These are phyloP conservation scores for Hylaeus volcanicus DNA, from an alignment of 1,140 invertebrate genomes.

Conservation along the genomic window DNA sequence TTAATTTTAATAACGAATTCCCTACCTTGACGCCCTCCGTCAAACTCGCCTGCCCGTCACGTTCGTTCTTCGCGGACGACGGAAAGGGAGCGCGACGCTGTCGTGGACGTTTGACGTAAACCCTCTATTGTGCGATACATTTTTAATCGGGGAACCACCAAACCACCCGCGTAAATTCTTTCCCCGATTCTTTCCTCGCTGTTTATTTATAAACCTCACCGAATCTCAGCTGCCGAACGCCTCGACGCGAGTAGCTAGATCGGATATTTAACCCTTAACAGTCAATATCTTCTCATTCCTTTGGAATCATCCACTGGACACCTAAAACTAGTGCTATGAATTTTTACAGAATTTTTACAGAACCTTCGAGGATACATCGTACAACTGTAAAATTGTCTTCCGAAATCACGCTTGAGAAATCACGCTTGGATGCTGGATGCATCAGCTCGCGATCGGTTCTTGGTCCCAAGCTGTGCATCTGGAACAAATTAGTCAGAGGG, in stretches of 20 bases:
- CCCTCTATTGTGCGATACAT: conserved; percentile 69
- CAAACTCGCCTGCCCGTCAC: conserved; percentile 30
- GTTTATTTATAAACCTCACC: too few relatives aligned
- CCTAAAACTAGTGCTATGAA: too few relatives aligned
- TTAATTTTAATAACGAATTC: conserved; percentile 80
- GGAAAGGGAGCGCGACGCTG: conserved; percentile 41
- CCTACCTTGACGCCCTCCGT: conserved; percentile 59
- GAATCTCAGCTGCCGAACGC: too few relatives aligned
- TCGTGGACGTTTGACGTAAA: conserved; percentile 70
- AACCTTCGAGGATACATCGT: too few relatives aligned
- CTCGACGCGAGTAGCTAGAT: too few relatives aligned
- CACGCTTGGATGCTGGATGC: not conserved
- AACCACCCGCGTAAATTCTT: conserved; percentile 43
- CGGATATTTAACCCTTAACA: too few relatives aligned
- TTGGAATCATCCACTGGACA: too few relatives aligned
- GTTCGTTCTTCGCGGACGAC: conserved; percentile 28
- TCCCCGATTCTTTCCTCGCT: conserved; percentile 6
- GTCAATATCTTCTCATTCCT: too few relatives aligned
- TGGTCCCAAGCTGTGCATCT: not conserved
- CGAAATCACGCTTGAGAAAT: not conserved
- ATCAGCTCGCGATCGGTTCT: not conserved
- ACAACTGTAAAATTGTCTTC: too few relatives aligned
- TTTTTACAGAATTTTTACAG: too few relatives aligned
- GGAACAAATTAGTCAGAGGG: conserved; percentile 16
- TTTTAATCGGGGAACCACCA: conserved; percentile 58